Percentiles rank a stretch among this genome's conserved stretches.
Evolutionary conservation across 2,888 invertebrate genomes (phyloP).

Genomic region (Scrobipalpa costella): DNA sequence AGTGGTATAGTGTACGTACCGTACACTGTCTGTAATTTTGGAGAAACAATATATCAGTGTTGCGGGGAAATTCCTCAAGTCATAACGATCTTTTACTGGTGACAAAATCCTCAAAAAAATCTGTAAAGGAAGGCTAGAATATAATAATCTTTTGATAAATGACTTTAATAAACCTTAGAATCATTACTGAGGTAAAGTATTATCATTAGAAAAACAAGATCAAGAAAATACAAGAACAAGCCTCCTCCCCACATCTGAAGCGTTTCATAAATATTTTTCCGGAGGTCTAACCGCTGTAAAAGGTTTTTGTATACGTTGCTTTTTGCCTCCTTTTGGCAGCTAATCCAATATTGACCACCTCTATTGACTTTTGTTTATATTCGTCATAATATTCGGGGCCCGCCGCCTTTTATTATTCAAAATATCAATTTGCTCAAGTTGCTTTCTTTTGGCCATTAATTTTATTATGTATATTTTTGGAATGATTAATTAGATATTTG

Average conservation of each 20-base stretch:
- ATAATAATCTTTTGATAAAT: too few species aligned
- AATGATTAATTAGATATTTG: slow-evolving; percentile 20
- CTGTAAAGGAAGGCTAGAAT: too few species aligned
- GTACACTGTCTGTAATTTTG: too few species aligned
- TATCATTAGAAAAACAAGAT: not conserved
- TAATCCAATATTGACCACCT: slow-evolving; percentile 81
- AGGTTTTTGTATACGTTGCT: slow-evolving; percentile 82
- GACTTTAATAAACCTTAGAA: too few species aligned
- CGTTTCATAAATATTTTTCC: slow-evolving; percentile 78
- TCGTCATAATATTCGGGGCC: slow-evolving; percentile 76
- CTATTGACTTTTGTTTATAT: slow-evolving; percentile 81
- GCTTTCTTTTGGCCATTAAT: slow-evolving; percentile 65
- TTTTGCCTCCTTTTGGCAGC: slow-evolving; percentile 80
- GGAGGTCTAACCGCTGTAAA: slow-evolving; percentile 75
- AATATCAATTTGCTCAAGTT: slow-evolving; percentile 75
- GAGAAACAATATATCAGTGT: too few species aligned
- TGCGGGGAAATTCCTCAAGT: too few species aligned
- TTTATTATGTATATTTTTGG: slow-evolving; percentile 45
- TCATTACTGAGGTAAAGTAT: too few species aligned
- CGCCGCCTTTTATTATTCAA: slow-evolving; percentile 77
- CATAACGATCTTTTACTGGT: too few species aligned
- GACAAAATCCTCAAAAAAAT: too few species aligned
- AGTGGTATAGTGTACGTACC: too few species aligned
- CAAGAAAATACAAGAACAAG: slow-evolving; percentile 32
- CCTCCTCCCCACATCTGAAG: slow-evolving; percentile 52